A percentile compares a stretch with the other conserved stretches of the same genome.
phyloP scores from a whole-genome alignment of 1,140 invertebrate genomes.

The Aphaenogaster rudis region DNA sequence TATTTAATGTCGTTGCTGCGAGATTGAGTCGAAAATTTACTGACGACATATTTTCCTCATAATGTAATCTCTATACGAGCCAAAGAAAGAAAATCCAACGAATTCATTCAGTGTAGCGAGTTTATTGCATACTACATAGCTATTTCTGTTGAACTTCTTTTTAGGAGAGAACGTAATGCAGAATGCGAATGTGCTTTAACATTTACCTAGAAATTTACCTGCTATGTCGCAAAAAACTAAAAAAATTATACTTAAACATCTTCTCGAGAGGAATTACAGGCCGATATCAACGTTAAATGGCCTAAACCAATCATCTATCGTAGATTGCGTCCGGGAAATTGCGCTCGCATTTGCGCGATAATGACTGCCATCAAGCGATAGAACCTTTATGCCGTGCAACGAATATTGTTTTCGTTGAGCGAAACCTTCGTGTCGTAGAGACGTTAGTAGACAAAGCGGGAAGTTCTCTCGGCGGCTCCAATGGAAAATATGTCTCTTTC shows the following conservation, averaged over 20 bases:
- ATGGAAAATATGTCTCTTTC: slow-evolving; percentile 33
- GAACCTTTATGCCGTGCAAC: slow-evolving; percentile 47
- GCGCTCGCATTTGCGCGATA: slow-evolving; percentile 48
- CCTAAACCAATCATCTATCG: slow-evolving; percentile 15
- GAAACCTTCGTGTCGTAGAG: slow-evolving; percentile 32
- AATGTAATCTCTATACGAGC: not conserved
- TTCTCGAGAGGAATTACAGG: slow-evolving; percentile 2
- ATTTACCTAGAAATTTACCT: not conserved
- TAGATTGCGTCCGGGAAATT: slow-evolving; percentile 44
- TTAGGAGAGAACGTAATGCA: not conserved
- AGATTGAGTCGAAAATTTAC: not conserved
- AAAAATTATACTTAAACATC: slow-evolving; percentile 28
- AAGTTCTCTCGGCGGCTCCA: slow-evolving; percentile 26
- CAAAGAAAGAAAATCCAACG: not conserved
- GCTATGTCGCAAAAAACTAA: not conserved
- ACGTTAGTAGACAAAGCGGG: slow-evolving; percentile 43
- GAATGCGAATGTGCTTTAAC: not conserved
- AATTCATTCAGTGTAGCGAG: not conserved
- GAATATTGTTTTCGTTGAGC: slow-evolving; percentile 40
- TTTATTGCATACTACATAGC: not conserved
- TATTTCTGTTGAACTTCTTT: slow-evolving; percentile 2
- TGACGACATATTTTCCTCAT: not conserved
- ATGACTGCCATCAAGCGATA: slow-evolving; percentile 36
- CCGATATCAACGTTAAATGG: slow-evolving; percentile 22
- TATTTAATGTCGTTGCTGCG: not conserved